Base-by-base conservation (phyloP, 2,797 vertebrate species). In the Pseudochaenichthys georgianus region DNA sequence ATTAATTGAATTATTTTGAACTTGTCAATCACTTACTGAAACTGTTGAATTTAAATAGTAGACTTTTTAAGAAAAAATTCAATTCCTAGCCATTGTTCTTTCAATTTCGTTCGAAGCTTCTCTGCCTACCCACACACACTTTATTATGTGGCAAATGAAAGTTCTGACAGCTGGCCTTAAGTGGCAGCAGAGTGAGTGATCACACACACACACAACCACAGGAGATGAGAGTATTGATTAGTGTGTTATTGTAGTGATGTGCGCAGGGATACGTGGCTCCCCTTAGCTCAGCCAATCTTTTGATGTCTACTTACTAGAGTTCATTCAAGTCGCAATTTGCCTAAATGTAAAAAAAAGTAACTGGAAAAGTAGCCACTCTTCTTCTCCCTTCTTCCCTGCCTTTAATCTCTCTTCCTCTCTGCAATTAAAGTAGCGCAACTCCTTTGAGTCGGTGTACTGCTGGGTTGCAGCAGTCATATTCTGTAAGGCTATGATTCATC, bases 161-260 rank as follows among this genome's bases (percentile, higher is more conserved):
- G 74, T 64, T 52, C 78, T 69, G 78, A 80, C 83, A 85, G 83
- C 85, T 87, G 86, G 81, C 62, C 54, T 48, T 73, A 61, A 75
- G 70, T 72, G 70, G 70, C 79, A 78, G 79, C 64, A 45, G 85
- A 75, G 78, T 73, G 68, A 89, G 54, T 76, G 79, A 84, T 82
- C n/a, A 65, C 70, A 75, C 61, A 69, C 70, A 51, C 71, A 60
- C 65, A 67, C 67, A 51, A 21, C 21, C 59, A 70, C 1, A 76
- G 34, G 48, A 81, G 77, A 76, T 83, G 68, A 77, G 73, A 55
- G 64, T 84, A 86, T 88, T 80, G 79, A 89, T 88, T 17, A 17
- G n/a, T 45, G 21, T 38, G 34, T 38, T 9, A 38, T 38, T 38
- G 34, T 38, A 38, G 34, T 38, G 60, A 64, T 66, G 75, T 72